Percentiles rank a stretch among this genome's conserved stretches.
These are phyloP conservation scores for Tautogolabrus adspersus DNA, from an alignment of 2,113 vertebrate genomes.

Conservation along the genomic window DNA sequence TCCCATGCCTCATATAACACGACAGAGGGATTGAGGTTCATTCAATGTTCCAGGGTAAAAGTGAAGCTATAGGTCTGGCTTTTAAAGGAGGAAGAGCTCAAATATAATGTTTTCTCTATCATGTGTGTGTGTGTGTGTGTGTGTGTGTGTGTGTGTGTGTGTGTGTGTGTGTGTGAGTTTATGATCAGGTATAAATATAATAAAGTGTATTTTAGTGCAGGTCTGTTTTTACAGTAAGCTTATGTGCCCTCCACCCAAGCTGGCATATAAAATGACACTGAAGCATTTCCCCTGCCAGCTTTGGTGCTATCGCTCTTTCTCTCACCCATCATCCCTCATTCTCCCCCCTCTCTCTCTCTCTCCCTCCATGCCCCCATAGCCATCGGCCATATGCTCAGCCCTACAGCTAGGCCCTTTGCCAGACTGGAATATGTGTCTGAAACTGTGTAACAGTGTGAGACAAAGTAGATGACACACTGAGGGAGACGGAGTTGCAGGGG, in stretches of 20 bases:
- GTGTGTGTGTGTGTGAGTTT: not conserved
- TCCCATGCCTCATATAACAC: constrained; percentile 62
- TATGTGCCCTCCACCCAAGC: constrained; percentile 33
- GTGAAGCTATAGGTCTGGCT: constrained; percentile 38
- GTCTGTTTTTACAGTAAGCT: not conserved
- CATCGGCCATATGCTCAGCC: constrained; percentile 70
- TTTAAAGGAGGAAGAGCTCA: constrained; percentile 3
- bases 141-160: constrained; percentile 6
- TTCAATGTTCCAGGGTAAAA: constrained; percentile 61
- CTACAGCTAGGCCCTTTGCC: constrained; percentile 62
- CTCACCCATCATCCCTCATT: constrained; percentile 46
- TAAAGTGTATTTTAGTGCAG: not conserved
- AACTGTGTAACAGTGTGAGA: constrained; percentile 13
- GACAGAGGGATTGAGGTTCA: constrained; percentile 55
- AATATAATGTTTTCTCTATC: not conserved
- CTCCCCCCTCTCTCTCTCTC: constrained; percentile 8
- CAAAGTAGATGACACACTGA: not conserved
- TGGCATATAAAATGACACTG: constrained; percentile 66
- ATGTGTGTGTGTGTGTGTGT: not conserved
- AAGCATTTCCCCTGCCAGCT: constrained; percentile 70
- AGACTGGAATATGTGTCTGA: constrained; percentile 41
- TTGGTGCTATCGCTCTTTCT: constrained; percentile 56
- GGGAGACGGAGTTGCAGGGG: not conserved
- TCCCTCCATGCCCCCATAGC: constrained; percentile 46
- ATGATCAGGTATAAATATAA: not conserved